Percentiles rank a stretch among this genome's conserved stretches.
Conservation (phyloP, 2,888 invertebrate species). For the Callyntrura sp. region DNA sequence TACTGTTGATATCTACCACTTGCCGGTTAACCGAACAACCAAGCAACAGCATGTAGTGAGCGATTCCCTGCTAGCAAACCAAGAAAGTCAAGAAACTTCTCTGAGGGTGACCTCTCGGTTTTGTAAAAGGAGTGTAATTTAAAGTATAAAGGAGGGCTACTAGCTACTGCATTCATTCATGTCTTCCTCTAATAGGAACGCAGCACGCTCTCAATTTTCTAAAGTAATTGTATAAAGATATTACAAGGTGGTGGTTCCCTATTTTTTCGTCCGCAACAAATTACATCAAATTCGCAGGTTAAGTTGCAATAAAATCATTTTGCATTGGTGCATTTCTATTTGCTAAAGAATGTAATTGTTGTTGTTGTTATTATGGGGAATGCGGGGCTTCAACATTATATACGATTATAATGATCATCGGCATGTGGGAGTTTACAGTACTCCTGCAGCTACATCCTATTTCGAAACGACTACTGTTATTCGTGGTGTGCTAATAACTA, state of each 20-base stretch:
- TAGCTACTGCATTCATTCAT: conserved; percentile 27
- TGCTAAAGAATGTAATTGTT: neutral
- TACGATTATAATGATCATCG: neutral
- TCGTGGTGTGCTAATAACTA: neutral
- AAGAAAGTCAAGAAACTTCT: conserved; percentile 50
- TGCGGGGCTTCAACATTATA: too few relatives aligned
- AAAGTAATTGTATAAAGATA: conserved; percentile 3
- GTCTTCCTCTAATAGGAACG: neutral
- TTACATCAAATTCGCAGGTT: conserved; percentile 37
- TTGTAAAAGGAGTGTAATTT: conserved; percentile 2
- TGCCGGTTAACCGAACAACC: conserved; percentile 4
- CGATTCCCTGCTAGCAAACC: neutral
- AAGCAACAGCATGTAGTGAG: conserved; percentile 25
- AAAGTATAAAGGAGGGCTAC: neutral
- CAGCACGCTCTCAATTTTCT: conserved; percentile 31
- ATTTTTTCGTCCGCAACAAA: conserved; percentile 20
- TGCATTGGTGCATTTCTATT: conserved; percentile 11
- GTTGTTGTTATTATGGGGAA: conserved; percentile 9
- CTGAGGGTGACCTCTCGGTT: conserved; percentile 58
- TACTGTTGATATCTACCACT: conserved; percentile 26
- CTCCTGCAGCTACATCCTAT: neutral
- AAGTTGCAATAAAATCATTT: conserved; percentile 38
- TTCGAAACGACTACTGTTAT: neutral
- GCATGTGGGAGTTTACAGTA: neutral
- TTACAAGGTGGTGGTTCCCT: conserved; percentile 1